These are phyloP conservation scores for Callosobruchus maculatus DNA, from an alignment of 2,888 invertebrate genomes.

Conservation along the genomic window DNA sequence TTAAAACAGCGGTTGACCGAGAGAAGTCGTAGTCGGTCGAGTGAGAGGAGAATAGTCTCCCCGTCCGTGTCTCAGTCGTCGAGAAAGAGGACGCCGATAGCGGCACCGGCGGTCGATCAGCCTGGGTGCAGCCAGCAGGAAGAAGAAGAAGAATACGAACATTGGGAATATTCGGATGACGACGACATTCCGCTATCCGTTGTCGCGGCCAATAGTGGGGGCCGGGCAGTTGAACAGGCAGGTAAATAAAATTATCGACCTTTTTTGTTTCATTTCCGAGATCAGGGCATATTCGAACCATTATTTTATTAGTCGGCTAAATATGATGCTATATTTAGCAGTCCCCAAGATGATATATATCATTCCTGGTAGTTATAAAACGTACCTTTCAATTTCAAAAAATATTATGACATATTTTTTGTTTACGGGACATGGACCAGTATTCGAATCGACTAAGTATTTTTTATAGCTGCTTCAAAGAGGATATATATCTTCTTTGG, in stretches of 20 bases:
- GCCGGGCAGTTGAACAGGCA: background rate
- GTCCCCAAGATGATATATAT: background rate
- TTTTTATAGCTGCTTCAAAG: background rate
- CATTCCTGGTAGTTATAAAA: background rate
- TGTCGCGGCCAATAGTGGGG: conserved; percentile 4
- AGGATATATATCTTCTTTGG: background rate
- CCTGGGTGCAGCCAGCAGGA: background rate
- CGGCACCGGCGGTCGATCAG: background rate
- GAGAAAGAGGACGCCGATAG: background rate
- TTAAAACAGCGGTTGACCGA: conserved; percentile 8
- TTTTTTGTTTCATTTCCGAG: background rate
- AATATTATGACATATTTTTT: conserved; percentile 10
- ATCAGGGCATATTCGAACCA: background rate
- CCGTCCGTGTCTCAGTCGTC: conserved; percentile 1
- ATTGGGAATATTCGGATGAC: conserved; percentile 4
- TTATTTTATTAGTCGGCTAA: background rate
- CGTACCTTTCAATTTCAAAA: background rate
- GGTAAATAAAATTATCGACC: background rate
- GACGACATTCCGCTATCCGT: conserved; percentile 11
- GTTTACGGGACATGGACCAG: background rate
- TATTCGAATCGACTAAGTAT: background rate
- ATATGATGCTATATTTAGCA: too few species aligned
- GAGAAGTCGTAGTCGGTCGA: background rate
- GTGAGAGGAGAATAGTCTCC: background rate
- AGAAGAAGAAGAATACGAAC: background rate